Conservation (phyloP, 2,797 vertebrate species). For the Hafferia zeledoni region DNA sequence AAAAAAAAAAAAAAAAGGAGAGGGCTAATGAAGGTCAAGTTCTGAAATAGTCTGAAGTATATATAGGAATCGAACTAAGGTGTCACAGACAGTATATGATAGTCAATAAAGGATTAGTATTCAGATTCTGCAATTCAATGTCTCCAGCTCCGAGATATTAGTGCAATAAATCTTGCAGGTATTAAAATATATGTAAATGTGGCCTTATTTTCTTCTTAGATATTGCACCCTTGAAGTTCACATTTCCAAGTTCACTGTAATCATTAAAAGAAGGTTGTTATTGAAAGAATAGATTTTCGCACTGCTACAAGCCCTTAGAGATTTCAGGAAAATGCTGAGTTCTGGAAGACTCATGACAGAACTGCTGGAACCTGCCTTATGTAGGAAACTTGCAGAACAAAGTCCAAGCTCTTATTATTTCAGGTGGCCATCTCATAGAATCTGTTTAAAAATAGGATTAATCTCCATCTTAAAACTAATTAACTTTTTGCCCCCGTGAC, state of each 20-base stretch:
- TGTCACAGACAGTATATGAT: background rate
- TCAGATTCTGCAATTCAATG: background rate
- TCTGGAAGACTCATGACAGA: background rate
- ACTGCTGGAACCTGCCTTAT: background rate
- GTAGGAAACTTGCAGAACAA: background rate
- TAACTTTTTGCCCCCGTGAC: slow-evolving; percentile 3
- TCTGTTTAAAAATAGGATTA: slow-evolving; percentile 45
- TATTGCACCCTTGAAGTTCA: background rate
- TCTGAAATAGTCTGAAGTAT: background rate
- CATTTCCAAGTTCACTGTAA: slow-evolving; percentile 21
- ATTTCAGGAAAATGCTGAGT: background rate
- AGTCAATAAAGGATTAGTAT: background rate
- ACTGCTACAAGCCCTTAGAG: background rate
- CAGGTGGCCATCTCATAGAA: slow-evolving; percentile 6
- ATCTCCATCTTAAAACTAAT: slow-evolving; percentile 55
- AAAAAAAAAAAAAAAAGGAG: background rate
- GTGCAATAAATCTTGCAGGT: background rate
- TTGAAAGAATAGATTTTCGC: background rate
- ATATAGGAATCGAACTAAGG: background rate
- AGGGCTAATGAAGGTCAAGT: slow-evolving; percentile 1
- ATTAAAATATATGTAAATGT: slow-evolving; percentile 32
- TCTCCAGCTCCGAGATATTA: background rate
- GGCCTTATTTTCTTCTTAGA: background rate
- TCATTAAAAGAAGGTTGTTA: background rate
- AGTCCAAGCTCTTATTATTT: slow-evolving; percentile 13